Evolutionary conservation across 2,113 vertebrate genomes (phyloP).

Genomic region (Corvus hawaiiensis): DNA sequence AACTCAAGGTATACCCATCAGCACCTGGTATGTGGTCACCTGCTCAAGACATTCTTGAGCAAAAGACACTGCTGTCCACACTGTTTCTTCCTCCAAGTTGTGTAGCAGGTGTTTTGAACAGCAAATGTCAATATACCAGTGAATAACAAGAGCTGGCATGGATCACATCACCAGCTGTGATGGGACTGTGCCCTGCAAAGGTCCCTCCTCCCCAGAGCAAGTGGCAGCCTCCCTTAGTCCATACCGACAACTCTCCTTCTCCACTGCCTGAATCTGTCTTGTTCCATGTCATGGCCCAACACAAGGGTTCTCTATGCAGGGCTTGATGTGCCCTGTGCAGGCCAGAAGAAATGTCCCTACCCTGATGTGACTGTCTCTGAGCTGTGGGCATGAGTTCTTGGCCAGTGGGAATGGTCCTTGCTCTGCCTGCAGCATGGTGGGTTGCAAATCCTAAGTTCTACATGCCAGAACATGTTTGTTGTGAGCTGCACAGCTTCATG

Average conservation of each 20-base stretch:
- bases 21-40: too few species aligned
- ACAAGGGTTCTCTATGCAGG: not conserved
- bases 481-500: not conserved
- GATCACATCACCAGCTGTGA: not conserved
- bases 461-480: not conserved
- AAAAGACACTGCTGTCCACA: not conserved
- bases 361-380: not conserved
- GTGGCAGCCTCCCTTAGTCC: not conserved
- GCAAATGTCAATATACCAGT: not conserved
- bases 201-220: not conserved
- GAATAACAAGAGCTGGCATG: not conserved
- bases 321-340: not conserved
- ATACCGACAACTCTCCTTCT: not conserved
- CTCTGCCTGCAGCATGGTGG: not conserved
- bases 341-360: not conserved
- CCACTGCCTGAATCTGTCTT: not conserved
- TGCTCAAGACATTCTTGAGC: not conserved
- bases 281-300: not conserved
- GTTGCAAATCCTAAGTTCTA: not conserved
- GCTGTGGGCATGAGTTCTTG: not conserved
- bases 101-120: not conserved
- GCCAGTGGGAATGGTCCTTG: not conserved
- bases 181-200: not conserved
- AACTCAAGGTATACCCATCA: not conserved
- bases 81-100: not conserved